Base-by-base conservation (phyloP, 1,140 invertebrate genomes). In the Cardiocondyla obscurior region DNA sequence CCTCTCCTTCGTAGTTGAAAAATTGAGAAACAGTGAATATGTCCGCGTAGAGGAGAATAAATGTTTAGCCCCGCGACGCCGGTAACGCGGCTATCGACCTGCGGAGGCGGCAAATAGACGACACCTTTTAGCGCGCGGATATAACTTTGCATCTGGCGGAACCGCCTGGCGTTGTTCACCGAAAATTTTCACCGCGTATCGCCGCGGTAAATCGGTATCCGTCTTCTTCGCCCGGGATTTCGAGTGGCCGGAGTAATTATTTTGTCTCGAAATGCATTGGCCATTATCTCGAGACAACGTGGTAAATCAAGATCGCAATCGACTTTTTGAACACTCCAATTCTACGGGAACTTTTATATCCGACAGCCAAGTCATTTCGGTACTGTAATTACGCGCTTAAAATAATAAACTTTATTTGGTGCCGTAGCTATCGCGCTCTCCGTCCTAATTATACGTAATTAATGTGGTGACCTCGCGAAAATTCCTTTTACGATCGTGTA, bases 11-110 rank as follows among this genome's bases (percentile, higher is more conserved):
- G 49, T 39, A 22, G 42, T 53, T 62, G 83, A 82, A 70, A 70
- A 84, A 70, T 70, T 58, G 77, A 49, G 65, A 62, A 65, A 82
- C 64, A 82, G 74, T 42, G 62, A 79, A 79, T 79, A 67, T n/a
- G 33, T 42, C 62, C 46, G n/a, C 62, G 25, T 53, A 39, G 62
- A 79, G 10, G 33, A 65, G 77, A 19, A 81, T 73, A 81, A 81
- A 81, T 73, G 67, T 58, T 51, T 57, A 46, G 67, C n/a, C 53
- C 28, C 25, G 16, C n/a, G 49, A 33, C 55, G 60, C 46, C 46
- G 12, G 67, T 73, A 81, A 72, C 28, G 53, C 28, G 53, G 51
- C 58, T 73, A 81, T 73, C 77, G 77, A 72, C 46, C 62, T 62
- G 25, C 33, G 36, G 22, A 72, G 58, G 42, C 77, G 53, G 19